Conservation (phyloP, 2,113 vertebrate species). For the Passer montanus region DNA sequence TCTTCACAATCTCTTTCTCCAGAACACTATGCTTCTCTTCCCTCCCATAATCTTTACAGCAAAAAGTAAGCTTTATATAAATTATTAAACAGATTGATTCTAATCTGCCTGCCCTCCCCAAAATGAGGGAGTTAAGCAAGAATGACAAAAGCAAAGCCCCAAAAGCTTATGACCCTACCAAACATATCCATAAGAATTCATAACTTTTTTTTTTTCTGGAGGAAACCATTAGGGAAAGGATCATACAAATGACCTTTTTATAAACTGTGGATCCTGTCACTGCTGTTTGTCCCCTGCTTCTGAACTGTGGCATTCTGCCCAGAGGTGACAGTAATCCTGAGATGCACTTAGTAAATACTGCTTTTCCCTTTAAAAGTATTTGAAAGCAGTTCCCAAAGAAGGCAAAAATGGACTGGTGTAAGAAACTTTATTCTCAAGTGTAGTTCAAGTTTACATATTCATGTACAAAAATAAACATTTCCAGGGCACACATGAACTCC, state of each 20-base stretch:
- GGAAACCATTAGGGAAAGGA: background rate
- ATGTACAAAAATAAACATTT: background rate
- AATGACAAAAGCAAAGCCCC: background rate
- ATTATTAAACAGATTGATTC: background rate
- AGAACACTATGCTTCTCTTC: background rate
- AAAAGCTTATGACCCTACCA: background rate
- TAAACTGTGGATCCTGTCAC: background rate
- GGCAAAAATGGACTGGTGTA: background rate
- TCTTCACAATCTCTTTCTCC: background rate
- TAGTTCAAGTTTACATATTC: background rate
- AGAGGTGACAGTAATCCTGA: background rate
- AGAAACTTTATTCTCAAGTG: background rate
- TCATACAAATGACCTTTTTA: background rate
- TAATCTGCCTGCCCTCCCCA: background rate
- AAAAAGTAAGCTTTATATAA: background rate
- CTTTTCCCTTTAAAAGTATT: too few relatives aligned
- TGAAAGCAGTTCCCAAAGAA: background rate
- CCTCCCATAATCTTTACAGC: background rate
- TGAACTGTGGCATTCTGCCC: background rate
- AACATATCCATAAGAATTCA: background rate
- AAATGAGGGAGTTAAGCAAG: background rate
- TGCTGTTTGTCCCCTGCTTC: background rate
- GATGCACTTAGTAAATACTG: background rate
- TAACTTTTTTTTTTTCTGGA: background rate
- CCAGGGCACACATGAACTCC: rapidly evolving